Evolutionary conservation across 2,888 invertebrate species (phyloP).

Genomic region (Clistopyga incitator): DNA sequence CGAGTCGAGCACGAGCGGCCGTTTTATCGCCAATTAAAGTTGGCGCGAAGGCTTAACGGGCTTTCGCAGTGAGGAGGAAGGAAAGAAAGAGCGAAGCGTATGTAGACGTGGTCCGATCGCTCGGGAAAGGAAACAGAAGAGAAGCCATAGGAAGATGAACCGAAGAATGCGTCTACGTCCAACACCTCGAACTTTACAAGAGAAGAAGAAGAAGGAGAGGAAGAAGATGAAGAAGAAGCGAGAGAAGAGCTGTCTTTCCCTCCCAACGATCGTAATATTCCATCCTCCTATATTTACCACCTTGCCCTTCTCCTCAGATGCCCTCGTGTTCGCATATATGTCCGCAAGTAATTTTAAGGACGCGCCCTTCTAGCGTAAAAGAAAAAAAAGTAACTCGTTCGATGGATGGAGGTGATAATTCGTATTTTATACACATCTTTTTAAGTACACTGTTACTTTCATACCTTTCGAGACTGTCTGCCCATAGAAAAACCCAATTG

Average conservation of each 20-base stretch:
- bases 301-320: constrained; percentile 30
- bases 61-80: constrained; percentile 53
- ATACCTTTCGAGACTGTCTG: background rate
- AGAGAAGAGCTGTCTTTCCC: constrained; percentile 52
- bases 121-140: constrained; percentile 36
- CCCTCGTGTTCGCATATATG: constrained; percentile 51
- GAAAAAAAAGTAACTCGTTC: background rate
- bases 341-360: constrained; percentile 59
- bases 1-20: constrained; percentile 76
- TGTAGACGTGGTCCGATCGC: constrained; percentile 16
- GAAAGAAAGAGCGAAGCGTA: constrained; percentile 45
- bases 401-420: background rate
- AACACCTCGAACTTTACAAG: constrained; percentile 59
- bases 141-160: constrained; percentile 40
- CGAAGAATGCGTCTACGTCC: constrained; percentile 53
- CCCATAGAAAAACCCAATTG: background rate
- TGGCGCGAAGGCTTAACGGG: constrained; percentile 72
- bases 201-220: constrained; percentile 53
- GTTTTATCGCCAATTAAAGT: constrained; percentile 83
- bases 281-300: constrained; percentile 30
- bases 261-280: constrained; percentile 62
- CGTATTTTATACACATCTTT: background rate
- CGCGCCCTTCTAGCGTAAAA: background rate
- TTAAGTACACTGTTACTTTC: background rate
- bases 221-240: constrained; percentile 43